A percentile compares a stretch with the other conserved stretches of the same genome.
Conservation (phyloP, 2,113 vertebrate genomes). For the Gymnocephalus cernua region DNA sequence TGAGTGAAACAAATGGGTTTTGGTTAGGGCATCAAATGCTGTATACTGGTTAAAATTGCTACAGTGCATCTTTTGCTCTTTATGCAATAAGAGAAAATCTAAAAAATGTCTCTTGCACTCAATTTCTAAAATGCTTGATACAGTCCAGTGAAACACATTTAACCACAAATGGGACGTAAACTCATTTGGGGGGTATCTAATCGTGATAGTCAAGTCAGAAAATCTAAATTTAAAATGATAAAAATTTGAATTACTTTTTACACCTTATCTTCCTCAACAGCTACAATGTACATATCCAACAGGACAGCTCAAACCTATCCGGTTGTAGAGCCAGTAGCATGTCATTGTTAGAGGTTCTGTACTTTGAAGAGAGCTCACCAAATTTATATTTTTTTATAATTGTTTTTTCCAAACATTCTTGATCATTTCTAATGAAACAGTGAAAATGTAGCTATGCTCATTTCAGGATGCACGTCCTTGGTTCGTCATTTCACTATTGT, state of each 20-base stretch:
- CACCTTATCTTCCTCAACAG: neutral
- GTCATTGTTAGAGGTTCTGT: constrained; percentile 13
- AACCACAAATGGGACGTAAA: constrained; percentile 17
- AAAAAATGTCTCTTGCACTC: constrained; percentile 9
- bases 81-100: constrained; percentile 14
- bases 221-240: neutral
- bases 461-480: constrained; percentile 32
- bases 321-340: constrained; percentile 1
- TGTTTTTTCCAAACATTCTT: constrained; percentile 36
- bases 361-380: constrained; percentile 11
- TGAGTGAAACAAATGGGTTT: neutral
- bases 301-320: neutral
- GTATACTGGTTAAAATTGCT: neutral
- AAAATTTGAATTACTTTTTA: constrained; percentile 11
- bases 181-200: neutral
- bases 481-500: constrained; percentile 23
- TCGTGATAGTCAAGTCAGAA: neutral
- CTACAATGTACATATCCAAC: constrained; percentile 16
- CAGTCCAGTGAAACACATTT: constrained; percentile 15
- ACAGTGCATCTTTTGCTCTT: neutral
- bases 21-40: neutral
- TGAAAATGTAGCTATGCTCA: constrained; percentile 13
- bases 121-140: constrained; percentile 10
- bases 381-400: constrained; percentile 1
- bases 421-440: constrained; percentile 16